Percentiles rank a stretch among this genome's conserved stretches.
phyloP scores from a whole-genome alignment of 2,113 vertebrate genomes.

The Carassius carassius region DNA sequence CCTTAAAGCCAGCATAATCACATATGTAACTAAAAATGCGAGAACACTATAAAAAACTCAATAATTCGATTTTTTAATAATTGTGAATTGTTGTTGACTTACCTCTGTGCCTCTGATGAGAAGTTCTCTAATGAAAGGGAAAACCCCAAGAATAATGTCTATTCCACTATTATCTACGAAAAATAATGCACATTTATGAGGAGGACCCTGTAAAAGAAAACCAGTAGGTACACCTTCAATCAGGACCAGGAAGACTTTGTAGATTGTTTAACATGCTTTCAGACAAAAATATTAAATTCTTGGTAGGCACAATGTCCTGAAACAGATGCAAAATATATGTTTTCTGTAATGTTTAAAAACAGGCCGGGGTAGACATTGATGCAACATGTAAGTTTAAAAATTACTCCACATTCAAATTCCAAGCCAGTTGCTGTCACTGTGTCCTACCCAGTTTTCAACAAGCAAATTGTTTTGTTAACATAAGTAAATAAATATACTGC shows the following conservation, averaged over 20 bases:
- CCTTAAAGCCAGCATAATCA: conserved; percentile 68
- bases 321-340: background rate
- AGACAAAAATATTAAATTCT: background rate
- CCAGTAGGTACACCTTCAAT: conserved; percentile 72
- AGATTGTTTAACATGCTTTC: background rate
- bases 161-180: conserved; percentile 99
- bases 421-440: too few relatives aligned
- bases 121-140: conserved; percentile 98
- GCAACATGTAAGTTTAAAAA: background rate
- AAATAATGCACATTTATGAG: conserved; percentile 99
- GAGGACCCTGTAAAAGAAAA: conserved; percentile 94
- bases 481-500: background rate
- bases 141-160: conserved; percentile 98
- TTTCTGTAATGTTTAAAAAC: background rate
- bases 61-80: background rate
- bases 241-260: conserved; percentile 13
- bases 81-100: conserved; percentile 36
- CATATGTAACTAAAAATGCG: background rate
- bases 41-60: background rate
- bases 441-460: background rate
- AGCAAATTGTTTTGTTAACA: background rate
- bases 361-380: background rate
- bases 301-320: background rate
- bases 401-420: too few relatives aligned
- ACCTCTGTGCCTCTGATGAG: conserved; percentile 96